Evolutionary conservation across 2,113 vertebrate genomes (phyloP).

Genomic region (Craseonycteris thonglongyai): DNA sequence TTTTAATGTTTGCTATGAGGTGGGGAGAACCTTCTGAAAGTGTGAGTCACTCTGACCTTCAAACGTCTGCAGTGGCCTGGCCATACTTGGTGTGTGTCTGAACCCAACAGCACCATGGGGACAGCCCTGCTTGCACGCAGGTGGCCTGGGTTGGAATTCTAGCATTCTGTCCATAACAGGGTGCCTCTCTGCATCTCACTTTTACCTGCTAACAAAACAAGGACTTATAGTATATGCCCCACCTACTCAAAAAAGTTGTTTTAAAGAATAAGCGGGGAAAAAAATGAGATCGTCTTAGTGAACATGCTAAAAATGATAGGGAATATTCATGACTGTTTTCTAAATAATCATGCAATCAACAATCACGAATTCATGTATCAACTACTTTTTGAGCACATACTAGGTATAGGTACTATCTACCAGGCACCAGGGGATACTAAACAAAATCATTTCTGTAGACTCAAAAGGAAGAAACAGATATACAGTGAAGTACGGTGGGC

Average conservation of each 20-base stretch:
- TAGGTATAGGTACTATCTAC: neutral
- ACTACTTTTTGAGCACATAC: neutral
- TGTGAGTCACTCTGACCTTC: neutral
- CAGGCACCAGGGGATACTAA: neutral
- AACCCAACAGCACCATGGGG: rapidly evolving
- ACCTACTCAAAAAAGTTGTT: neutral
- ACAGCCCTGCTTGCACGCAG: neutral
- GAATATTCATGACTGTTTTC: neutral
- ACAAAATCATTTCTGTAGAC: neutral
- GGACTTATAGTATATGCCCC: neutral
- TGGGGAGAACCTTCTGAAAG: neutral
- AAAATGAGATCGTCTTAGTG: neutral
- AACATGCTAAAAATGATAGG: neutral
- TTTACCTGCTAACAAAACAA: neutral
- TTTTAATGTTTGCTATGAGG: neutral
- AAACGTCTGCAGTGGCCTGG: neutral
- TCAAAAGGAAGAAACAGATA: neutral
- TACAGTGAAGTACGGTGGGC: neutral
- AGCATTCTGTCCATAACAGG: neutral
- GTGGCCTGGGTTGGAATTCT: neutral
- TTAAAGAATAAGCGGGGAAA: no score
- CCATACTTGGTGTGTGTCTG: neutral
- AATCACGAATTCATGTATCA: neutral
- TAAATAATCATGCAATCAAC: neutral
- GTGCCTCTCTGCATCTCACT: neutral